Conservation (phyloP, 23 tunicate genomes). For the Trididemnum miniatum region DNA sequence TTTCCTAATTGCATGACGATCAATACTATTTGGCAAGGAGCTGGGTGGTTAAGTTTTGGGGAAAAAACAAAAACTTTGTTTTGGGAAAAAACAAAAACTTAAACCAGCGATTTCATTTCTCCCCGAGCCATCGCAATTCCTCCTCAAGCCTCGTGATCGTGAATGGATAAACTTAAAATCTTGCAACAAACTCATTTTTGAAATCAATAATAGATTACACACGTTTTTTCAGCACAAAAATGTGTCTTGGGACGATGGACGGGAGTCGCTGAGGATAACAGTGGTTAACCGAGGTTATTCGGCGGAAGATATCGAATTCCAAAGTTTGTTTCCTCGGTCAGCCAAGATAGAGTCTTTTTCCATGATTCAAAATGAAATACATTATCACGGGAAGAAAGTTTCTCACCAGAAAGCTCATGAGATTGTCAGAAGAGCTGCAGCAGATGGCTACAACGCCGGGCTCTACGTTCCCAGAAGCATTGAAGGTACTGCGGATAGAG, state of each 20-base stretch:
- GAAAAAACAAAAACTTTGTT: too few species aligned
- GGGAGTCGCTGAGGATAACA: not conserved
- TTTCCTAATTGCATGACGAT: too few species aligned
- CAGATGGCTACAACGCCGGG: not conserved
- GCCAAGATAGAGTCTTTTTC: not conserved
- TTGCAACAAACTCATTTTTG: too few species aligned
- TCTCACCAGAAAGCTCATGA: not conserved
- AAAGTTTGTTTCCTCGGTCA: not conserved
- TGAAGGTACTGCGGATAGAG: too few species aligned
- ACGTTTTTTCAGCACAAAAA: not conserved
- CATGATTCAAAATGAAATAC: not conserved
- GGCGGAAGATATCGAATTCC: not conserved
- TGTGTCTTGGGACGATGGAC: conserved; percentile 5
- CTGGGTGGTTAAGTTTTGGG: too few species aligned
- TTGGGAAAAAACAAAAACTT: too few species aligned
- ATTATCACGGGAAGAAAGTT: not conserved
- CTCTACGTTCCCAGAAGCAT: not conserved
- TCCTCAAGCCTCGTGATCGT: too few species aligned
- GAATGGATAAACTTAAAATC: too few species aligned
- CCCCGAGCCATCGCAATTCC: too few species aligned
- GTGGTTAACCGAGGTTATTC: not conserved
- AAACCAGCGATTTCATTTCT: too few species aligned
- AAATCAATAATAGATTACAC: too few species aligned
- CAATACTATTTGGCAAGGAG: too few species aligned
- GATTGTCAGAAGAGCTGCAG: conserved; percentile 3